Evolutionary conservation across 2,113 vertebrate species (phyloP), one percentile per base, ranked within the genome.

Genomic region (Salvelinus fontinalis): DNA sequence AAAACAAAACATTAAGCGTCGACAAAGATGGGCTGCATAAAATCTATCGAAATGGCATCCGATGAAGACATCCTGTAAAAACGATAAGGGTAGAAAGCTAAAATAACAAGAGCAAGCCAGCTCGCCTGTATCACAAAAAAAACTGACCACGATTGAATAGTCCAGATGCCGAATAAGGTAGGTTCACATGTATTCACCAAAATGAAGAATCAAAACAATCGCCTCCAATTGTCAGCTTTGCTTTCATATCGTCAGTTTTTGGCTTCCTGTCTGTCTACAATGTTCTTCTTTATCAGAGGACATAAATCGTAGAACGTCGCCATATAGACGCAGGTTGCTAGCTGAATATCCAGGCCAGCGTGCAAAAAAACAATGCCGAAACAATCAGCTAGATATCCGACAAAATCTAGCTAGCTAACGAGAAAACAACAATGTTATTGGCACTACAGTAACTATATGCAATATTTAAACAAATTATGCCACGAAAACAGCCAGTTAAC

Each of bases 181-280:
- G 49, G 49, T 54, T 54, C 49, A 62, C 18, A 62, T 5, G n/a
- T 62, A 3, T 62, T 48, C 34, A 70, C 44, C n/a, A 5, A 49
- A 49, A 31, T 2, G 14, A 44, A 69, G 8, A 5, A 24, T 27
- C 3, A 24, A 49, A 70, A 70, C 9, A 66, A 66, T 66, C 12
- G 22, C 13, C 24, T 27, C n/a, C 24, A 24, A 22, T 26, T 12
- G 3, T 22, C 57, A 60, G 16, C 57, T 20, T n/a, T 14, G 64
- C 4, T 66, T 66, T 26, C 12, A 13, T 66, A 66, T 4, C 26
- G 7, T 11, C 26, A 13, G 80, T 68, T 70, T 66, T 14, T 69
- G 73, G 80, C 87, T 90, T 90, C 88, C 88, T 86, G 88, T 86
- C 16, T 57, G 74, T 73, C 74, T 26, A 72, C 71, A 39, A 39